Evolutionary conservation across 2,113 vertebrate species (phyloP), one percentile per base, ranked within the genome.

Genomic region (Syngnathus scovelli): DNA sequence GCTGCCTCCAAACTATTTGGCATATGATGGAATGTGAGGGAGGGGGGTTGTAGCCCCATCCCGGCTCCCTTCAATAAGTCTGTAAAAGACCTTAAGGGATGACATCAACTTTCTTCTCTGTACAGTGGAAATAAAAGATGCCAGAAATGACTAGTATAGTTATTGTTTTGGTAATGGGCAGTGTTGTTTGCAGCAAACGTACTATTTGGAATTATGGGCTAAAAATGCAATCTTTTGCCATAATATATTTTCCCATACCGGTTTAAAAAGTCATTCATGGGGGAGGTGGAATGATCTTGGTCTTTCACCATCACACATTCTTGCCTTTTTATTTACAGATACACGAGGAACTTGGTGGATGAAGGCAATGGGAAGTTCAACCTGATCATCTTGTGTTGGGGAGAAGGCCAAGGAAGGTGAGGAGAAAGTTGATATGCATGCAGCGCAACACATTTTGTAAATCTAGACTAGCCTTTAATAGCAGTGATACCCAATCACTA

Each of bases 381-480:
- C 69, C 89, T 99, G 68, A 99, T 99, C 88, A 92, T 98, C 78
- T 90, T 99, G n/a, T 99, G 95, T 77, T 99, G 97, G 97, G 97
- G 95, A 81, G 97, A 99, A 93, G 97, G 97, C n/a, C 95, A 99
- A 9, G 96, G 97, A 90, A 99, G 97, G 97, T 98, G 51, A 21
- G 0, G 27, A 39, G 21, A 23, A 33, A 15, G 6, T n/a, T 6
- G 3, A n/a, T 49, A 21, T 52, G 19, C 13, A 48, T 16, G 48
- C 48, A n/a, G 18, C 5, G 8, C 6, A 7, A n/a, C 11, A 49
- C 48, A 49, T 49, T 49, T 49, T n/a, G n/a, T n/a, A 19, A 49
- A 49, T 7, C 48, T 49, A 2, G 19, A 19, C 6, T 49, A 49
- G 44, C 44, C 44, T 16, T 46, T 46, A 16, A 5, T 27, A 27